These are phyloP conservation scores for Podarcis muralis DNA, from an alignment of 2,113 vertebrate species.

Conservation along the genomic window DNA sequence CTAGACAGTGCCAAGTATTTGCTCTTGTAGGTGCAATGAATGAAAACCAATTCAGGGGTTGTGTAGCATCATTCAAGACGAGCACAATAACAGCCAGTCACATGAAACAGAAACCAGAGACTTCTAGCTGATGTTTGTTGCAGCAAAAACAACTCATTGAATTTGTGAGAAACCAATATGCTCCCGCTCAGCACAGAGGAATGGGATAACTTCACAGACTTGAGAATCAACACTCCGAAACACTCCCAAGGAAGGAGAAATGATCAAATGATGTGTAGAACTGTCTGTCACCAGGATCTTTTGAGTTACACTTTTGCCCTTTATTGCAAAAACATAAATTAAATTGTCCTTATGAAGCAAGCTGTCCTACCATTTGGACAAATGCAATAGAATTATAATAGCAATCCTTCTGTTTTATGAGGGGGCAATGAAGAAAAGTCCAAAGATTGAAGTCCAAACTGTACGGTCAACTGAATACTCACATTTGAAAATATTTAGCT, in stretches of 20 bases:
- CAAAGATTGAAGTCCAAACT: neutral
- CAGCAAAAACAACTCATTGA: neutral
- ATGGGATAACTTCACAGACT: too few relatives aligned
- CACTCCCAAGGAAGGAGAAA: too few relatives aligned
- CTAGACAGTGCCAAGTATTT: neutral
- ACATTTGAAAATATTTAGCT: neutral
- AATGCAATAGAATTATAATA: neutral
- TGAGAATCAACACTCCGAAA: too few relatives aligned
- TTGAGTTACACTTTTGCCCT: too few relatives aligned
- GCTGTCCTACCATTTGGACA: neutral
- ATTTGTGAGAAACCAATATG: too few relatives aligned
- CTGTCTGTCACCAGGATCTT: too few relatives aligned
- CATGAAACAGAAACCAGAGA: neutral
- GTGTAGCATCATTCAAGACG: neutral
- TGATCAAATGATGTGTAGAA: too few relatives aligned
- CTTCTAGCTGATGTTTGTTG: neutral
- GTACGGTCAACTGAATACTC: neutral
- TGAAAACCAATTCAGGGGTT: neutral
- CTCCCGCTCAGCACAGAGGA: too few relatives aligned
- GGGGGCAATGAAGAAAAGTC: neutral
- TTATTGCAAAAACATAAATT: neutral
- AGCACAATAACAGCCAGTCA: neutral
- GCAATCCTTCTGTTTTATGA: neutral
- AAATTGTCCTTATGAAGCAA: neutral
- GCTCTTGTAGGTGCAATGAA: neutral